phyloP scores from a whole-genome alignment of 2,797 vertebrate genomes.

The Rhinella marina region DNA sequence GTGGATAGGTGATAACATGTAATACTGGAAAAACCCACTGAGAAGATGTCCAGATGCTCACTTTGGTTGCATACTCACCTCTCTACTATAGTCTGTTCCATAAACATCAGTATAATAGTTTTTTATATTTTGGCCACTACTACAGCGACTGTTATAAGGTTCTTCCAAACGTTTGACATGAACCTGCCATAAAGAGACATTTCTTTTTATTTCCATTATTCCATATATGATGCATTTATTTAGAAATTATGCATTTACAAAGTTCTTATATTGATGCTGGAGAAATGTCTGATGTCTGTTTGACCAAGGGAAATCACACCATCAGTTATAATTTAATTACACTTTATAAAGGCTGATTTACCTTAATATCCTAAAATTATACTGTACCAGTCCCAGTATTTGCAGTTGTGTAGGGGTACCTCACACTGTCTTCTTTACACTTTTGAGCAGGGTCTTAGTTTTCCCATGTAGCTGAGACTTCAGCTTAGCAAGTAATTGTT shows the following conservation, averaged over 20 bases:
- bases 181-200: slow-evolving; percentile 40
- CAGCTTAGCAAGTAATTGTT: not conserved
- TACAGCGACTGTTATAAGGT: slow-evolving; percentile 56
- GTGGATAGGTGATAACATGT: no score
- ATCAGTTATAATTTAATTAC: no score
- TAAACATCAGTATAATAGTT: slow-evolving; percentile 60
- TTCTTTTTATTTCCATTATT: no score
- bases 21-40: no score
- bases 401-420: not conserved
- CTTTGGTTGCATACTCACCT: slow-evolving; percentile 18
- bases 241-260: no score
- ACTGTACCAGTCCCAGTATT: not conserved
- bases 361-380: not conserved
- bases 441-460: not conserved
- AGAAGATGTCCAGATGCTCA: not conserved
- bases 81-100: slow-evolving; percentile 56
- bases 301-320: no score
- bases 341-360: not conserved
- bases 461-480: not conserved
- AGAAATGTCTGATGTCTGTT: no score
- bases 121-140: slow-evolving; percentile 50
- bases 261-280: no score
- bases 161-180: slow-evolving; percentile 57
- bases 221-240: no score
- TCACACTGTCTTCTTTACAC: not conserved